Conservation (phyloP, 37 sponge, comb jelly and placozoan genomes). For the Aplysina aerophoba region DNA sequence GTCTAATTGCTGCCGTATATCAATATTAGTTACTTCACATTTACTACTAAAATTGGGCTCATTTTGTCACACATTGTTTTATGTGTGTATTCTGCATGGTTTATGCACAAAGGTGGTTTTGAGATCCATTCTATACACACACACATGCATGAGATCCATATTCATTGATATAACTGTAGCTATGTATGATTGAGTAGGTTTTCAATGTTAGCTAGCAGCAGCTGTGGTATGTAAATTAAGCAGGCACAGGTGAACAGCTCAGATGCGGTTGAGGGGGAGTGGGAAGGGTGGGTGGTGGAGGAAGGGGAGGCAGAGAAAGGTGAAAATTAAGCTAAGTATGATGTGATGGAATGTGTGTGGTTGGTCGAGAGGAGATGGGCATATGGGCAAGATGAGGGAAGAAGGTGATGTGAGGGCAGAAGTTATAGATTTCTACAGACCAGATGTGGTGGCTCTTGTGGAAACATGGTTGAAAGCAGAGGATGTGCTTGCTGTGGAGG, state of each 20-base stretch:
- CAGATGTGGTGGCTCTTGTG: background rate
- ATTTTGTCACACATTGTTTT: too few species aligned
- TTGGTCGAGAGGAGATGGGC: background rate
- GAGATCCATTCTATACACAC: too few species aligned
- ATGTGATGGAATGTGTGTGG: constrained; percentile 24
- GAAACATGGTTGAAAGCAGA: constrained; percentile 1
- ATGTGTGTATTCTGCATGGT: too few species aligned
- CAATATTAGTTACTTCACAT: too few species aligned
- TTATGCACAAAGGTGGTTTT: too few species aligned
- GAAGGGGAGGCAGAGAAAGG: constrained; percentile 5
- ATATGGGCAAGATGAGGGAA: background rate
- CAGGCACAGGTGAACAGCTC: background rate
- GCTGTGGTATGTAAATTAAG: too few species aligned
- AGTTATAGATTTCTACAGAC: background rate
- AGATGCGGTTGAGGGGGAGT: background rate
- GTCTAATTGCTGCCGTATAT: too few species aligned
- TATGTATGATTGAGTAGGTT: too few species aligned
- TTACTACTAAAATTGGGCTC: too few species aligned
- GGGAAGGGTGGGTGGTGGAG: background rate
- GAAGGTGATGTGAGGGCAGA: background rate
- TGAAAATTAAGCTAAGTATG: constrained; percentile 31
- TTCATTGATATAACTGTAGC: too few species aligned
- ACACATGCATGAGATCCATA: too few species aligned
- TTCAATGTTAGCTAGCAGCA: too few species aligned
- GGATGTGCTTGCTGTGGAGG: background rate